phyloP scores from a whole-genome alignment of 2,113 vertebrate genomes.

The Opisthocomus hoazin region DNA sequence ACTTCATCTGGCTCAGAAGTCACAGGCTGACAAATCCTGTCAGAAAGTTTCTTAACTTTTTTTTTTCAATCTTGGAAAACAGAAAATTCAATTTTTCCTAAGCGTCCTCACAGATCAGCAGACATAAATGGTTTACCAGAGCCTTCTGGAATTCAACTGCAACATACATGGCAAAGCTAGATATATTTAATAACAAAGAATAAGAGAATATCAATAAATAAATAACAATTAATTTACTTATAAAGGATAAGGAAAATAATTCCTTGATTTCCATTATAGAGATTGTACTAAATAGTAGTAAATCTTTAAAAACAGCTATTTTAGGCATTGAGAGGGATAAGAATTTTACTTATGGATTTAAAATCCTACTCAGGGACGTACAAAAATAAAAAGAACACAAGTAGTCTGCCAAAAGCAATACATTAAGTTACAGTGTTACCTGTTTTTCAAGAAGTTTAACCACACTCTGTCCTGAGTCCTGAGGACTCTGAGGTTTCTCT shows the following conservation, averaged over 20 bases:
- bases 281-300: neutral
- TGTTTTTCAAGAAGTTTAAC: slow-evolving; percentile 82
- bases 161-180: neutral
- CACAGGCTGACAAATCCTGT: neutral
- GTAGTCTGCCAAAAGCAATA: neutral
- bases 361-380: neutral
- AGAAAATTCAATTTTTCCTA: neutral
- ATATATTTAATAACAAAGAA: neutral
- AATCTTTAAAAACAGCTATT: neutral
- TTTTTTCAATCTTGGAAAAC: neutral
- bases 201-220: neutral
- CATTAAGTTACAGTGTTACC: slow-evolving; percentile 62
- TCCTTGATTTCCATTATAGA: neutral
- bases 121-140: neutral
- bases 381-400: neutral
- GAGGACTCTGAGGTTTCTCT: slow-evolving; percentile 45
- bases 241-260: neutral
- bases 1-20: neutral
- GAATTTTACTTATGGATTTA: neutral
- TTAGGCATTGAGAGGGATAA: neutral
- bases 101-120: neutral
- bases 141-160: neutral
- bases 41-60: neutral
- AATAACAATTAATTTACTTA: neutral
- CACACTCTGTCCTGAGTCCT: slow-evolving; percentile 74